Conservation (phyloP, 2,113 vertebrate genomes). For the Ondatra zibethicus region DNA sequence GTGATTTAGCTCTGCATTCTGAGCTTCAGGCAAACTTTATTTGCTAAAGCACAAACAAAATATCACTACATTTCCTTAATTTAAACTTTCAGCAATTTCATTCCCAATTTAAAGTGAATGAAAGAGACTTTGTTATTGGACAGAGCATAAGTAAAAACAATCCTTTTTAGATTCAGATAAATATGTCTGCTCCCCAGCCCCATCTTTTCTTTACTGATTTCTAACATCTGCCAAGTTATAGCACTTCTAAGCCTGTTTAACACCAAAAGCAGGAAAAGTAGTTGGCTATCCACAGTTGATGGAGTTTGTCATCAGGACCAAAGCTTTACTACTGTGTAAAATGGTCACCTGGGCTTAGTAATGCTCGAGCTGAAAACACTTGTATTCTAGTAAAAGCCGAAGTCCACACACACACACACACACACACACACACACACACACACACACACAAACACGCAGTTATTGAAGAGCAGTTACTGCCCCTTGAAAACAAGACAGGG, state of each 20-base stretch:
- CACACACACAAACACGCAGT: too few species aligned
- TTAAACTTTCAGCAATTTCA: conserved; percentile 4
- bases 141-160: neutral
- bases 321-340: neutral
- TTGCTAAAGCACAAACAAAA: too few species aligned
- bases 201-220: neutral
- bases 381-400: neutral
- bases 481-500: neutral
- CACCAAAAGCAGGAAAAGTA: neutral
- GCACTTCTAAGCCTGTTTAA: neutral
- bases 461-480: neutral
- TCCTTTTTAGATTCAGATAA: neutral
- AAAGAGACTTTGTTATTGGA: neutral
- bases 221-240: neutral
- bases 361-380: neutral
- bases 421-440: too few species aligned
- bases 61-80: neutral
- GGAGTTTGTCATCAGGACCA: conserved; percentile 14
- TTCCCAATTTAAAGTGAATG: conserved; percentile 37
- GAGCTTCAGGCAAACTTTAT: too few species aligned
- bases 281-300: neutral
- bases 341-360: neutral
- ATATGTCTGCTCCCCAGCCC: neutral
- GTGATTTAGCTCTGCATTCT: too few species aligned
- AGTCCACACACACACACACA: neutral